Conservation (phyloP, 2,113 vertebrate genomes). For the Charina bottae region DNA sequence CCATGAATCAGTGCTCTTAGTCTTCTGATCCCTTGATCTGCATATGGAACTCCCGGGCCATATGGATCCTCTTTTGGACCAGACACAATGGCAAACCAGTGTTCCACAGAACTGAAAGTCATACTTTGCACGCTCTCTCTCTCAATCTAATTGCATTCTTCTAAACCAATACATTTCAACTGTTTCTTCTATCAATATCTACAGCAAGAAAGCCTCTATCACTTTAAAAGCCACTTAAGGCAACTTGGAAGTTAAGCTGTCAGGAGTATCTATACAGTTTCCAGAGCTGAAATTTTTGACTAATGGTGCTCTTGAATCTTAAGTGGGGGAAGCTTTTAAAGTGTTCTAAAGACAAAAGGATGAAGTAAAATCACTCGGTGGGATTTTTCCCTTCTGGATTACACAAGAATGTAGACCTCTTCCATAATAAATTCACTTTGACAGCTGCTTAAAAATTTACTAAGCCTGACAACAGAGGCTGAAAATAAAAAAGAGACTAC, state of each 20-base stretch:
- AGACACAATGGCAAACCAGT: background rate
- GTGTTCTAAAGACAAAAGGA: constrained; percentile 60
- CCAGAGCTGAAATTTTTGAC: constrained; percentile 49
- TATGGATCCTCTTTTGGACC: background rate
- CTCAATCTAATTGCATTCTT: background rate
- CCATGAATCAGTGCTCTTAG: background rate
- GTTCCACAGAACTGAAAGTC: background rate
- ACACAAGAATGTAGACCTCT: constrained; percentile 62
- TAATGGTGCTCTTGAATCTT: constrained; percentile 53
- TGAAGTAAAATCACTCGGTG: constrained; percentile 63
- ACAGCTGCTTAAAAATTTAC: constrained; percentile 78
- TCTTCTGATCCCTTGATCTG: background rate
- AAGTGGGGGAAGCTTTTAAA: constrained; percentile 68
- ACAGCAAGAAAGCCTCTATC: background rate
- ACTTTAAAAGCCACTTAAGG: constrained; percentile 23
- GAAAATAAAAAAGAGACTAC: constrained; percentile 66
- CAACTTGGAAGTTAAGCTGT: constrained; percentile 11
- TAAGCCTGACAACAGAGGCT: constrained; percentile 65
- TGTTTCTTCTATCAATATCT: background rate
- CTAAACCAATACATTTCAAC: background rate
- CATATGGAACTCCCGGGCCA: background rate
- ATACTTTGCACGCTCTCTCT: background rate
- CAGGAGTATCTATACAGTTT: background rate
- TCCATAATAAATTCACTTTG: constrained; percentile 75
- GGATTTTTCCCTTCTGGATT: constrained; percentile 70